phyloP scores from a whole-genome alignment of 2,797 vertebrate species.

The Sebastes minor region DNA sequence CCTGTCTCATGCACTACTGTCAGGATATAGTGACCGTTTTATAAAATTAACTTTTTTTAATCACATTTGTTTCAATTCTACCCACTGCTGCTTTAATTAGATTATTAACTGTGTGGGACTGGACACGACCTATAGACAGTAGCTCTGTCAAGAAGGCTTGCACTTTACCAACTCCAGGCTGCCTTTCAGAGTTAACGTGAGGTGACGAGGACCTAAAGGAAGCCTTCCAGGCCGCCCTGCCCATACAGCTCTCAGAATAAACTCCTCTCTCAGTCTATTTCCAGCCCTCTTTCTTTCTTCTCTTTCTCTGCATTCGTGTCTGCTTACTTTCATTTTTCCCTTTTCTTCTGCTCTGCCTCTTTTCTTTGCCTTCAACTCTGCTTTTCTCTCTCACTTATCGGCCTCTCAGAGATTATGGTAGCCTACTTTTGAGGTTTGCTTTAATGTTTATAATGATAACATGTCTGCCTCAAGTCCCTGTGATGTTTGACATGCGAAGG shows the following conservation, averaged over 20 bases:
- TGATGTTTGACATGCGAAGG: background rate
- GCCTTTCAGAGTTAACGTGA: background rate
- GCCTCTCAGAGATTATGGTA: background rate
- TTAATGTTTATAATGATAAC: background rate
- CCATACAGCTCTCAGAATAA: conserved; percentile 24
- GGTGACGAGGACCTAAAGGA: conserved; percentile 10
- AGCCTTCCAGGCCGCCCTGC: conserved; percentile 1
- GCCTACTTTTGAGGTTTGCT: background rate
- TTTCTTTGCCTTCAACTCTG: background rate
- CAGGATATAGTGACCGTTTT: too few species aligned
- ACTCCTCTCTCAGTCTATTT: conserved; percentile 6
- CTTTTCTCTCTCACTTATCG: background rate
- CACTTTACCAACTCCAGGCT: background rate
- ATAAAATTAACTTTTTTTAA: too few species aligned
- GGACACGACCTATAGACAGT: background rate
- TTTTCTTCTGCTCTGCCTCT: background rate
- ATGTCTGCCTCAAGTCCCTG: background rate
- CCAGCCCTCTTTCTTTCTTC: background rate
- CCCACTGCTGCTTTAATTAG: background rate
- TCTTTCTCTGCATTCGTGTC: background rate
- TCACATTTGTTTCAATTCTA: too few species aligned
- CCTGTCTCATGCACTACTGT: too few species aligned
- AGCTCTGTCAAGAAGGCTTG: background rate
- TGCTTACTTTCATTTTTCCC: background rate
- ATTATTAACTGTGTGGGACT: background rate